Evolutionary conservation across 2,797 vertebrate genomes (phyloP).

Genomic region (Galago senegalensis): DNA sequence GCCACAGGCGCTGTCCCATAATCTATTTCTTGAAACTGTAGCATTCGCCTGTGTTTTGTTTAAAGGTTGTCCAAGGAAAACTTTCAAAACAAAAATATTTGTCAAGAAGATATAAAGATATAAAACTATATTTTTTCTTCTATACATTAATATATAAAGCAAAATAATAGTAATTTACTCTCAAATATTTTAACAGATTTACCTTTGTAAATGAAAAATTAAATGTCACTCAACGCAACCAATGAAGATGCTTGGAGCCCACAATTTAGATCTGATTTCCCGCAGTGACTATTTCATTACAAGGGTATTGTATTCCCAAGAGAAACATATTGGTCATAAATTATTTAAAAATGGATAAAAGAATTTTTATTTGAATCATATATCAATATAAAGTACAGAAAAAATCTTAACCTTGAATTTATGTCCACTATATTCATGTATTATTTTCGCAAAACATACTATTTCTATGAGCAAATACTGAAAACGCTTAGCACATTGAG

Average conservation of each 20-base stretch:
- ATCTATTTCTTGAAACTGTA: slow-evolving; percentile 28
- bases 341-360: neutral
- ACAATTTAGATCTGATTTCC: neutral
- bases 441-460: neutral
- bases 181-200: neutral
- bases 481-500: neutral
- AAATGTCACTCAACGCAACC: neutral
- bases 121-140: neutral
- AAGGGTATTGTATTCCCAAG: neutral
- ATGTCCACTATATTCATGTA: neutral
- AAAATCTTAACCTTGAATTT: neutral
- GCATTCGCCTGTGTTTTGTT: neutral
- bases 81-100: neutral
- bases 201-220: neutral
- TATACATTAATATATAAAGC: neutral
- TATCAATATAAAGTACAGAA: neutral
- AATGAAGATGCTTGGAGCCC: neutral
- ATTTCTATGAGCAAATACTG: neutral
- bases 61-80: neutral
- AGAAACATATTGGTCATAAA: neutral
- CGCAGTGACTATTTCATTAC: neutral
- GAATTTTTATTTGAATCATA: neutral
- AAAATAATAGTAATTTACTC: neutral
- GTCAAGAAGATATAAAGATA: neutral
- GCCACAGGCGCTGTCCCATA: neutral